Base-by-base conservation (phyloP, 2,797 vertebrate species). In the Platalea minor region DNA sequence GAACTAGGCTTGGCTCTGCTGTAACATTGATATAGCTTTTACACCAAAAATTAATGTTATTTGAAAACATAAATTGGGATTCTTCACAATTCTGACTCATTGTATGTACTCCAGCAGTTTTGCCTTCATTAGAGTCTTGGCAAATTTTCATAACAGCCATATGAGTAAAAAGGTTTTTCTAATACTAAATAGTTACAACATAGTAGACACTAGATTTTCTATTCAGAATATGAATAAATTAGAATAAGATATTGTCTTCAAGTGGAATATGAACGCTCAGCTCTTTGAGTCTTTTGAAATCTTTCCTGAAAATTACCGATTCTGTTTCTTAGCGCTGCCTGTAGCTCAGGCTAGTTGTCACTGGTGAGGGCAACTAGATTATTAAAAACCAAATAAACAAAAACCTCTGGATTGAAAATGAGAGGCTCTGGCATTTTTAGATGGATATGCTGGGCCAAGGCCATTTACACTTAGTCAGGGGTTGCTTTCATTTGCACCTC, bases 61-160 rank as follows among this genome's bases (percentile, higher is more conserved):
- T 95, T 88, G 91, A 41, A 93, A 84, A 86, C 33, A 64, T 23
- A 13, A 69, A 77, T 39, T 59, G 1, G 28, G 37, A n/a, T 83
- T 86, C 23, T 92, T 95, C 10, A 2, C n/a, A 54, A 9, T 78
- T 81, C 31, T 92, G 39, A 64, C 43, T 87, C 23, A 19, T 26
- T 87, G 23, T 61, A 73, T 29, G 64, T 77, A 85, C 35, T 97
- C 41, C 85, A 97, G 85, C 54, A 91, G 67, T 94, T 97, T 90
- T 95, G 41, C 76, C 78, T 97, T 97, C 65, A 31, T 89, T 89
- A 88, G 50, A 84, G 17, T 87, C 65, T 76, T 80, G 45, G 70
- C 45, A 91, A 94, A 77, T 94, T 76, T 93, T 89, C 21, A 1
- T 82, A 83, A 69, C 33, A 85, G 13, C 20, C 23, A 7, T 45